Conservation (phyloP, 2,888 invertebrate species). For the Plebejus anna region DNA sequence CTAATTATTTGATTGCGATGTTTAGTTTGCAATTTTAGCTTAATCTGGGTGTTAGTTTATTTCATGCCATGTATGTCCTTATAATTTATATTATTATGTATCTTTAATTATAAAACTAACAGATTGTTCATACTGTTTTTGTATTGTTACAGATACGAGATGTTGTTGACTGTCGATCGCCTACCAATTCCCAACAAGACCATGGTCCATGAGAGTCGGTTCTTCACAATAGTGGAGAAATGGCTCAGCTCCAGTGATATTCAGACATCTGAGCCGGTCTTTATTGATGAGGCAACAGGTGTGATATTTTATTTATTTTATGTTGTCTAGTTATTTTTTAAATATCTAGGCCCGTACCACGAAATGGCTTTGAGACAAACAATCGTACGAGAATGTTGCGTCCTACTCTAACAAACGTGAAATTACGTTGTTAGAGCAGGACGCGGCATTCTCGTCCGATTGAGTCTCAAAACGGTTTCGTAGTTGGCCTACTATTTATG, state of each 20-base stretch:
- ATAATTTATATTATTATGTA: too few species aligned
- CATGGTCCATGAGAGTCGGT: conserved; percentile 94
- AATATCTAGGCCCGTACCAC: background rate
- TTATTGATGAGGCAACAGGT: conserved; percentile 71
- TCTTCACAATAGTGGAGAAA: conserved; percentile 89
- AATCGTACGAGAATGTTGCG: too few species aligned
- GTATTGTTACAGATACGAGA: conserved; percentile 79
- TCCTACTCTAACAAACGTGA: too few species aligned
- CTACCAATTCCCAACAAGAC: conserved; percentile 97
- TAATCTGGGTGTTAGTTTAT: background rate
- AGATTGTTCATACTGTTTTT: conserved; percentile 39
- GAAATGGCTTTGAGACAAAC: too few species aligned
- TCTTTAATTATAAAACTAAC: conserved; percentile 33
- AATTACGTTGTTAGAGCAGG: too few species aligned
- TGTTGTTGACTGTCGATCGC: conserved; percentile 88
- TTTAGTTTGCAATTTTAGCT: background rate
- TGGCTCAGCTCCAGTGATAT: conserved; percentile 83
- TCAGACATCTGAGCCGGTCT: conserved; percentile 48
- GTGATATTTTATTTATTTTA: conserved; percentile 20
- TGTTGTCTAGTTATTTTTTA: background rate
- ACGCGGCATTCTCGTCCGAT: too few species aligned
- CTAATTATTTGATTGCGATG: background rate
- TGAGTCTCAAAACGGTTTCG: too few species aligned
- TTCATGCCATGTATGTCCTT: conserved; percentile 26
- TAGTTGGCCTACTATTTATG: too few species aligned